Base-by-base conservation (phyloP, 2,113 vertebrate genomes). In the Leptodactylus fuscus region DNA sequence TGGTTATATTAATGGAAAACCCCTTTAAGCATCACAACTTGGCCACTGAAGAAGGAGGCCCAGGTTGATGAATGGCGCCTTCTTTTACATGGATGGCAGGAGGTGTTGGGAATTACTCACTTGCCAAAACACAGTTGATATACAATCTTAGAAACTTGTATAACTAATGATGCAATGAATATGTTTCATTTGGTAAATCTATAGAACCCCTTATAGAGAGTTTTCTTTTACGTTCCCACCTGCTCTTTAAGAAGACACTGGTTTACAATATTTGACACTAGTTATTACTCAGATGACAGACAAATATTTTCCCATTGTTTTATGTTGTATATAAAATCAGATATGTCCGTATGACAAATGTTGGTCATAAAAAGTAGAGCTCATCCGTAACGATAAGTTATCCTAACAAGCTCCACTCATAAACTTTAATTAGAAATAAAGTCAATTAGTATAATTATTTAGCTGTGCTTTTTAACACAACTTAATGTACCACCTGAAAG, bases 391-490 rank as follows among this genome's bases (percentile, higher is more conserved):
- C 55, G 41, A 81, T 81, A 81, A 67, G 78, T 81, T 81, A 81
- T 81, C 55, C 55, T 48, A 81, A 65, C 55, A 62, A 81, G 58
- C 58, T 46, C 60, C 41, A 81, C 78, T 81, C 55, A 81, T 81
- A 81, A 81, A 81, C 78, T 46, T 81, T 81, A 81, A 81, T 81
- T 67, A 81, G 78, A 81, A 65, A 81, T 81, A 81, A 81, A 81
- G 78, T 65, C 78, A 62, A 81, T 81, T 81, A 81, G 78, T 65
- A 29, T 81, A 81, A 65, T 81, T 62, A 81, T 79, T 79, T 79
- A 79, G 51, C 76, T 58, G 41, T 81, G 58, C 55, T 81, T 81
- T 81, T 81, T 81, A 81, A 81, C 78, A 81, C 78, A 81, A 67
- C 58, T 81, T 81, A 81, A 67, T 81, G 78, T 81, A 67, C 78